Evolutionary conservation across 2,113 vertebrate species (phyloP), one percentile per base, ranked within the genome.

Genomic region (Spermophilus dauricus): DNA sequence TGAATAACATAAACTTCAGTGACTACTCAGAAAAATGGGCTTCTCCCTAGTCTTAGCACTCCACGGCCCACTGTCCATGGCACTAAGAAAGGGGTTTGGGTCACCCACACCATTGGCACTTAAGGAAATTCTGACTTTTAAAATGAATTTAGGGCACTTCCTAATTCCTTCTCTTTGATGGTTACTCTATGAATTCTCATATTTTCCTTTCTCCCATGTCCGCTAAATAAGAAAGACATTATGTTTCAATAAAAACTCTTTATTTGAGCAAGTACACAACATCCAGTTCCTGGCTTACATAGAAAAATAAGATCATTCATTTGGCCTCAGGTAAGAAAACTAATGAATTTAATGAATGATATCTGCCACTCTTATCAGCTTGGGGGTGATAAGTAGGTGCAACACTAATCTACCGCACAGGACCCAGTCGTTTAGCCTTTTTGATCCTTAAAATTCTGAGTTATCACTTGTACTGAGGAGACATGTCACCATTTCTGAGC

Each of bases 201-300:
- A 17, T 63, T 96, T 89, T 69, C 42, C 39, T 86, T 81, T 90
- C 45, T 89, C 85, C 87, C 4, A 22, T 37, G 63, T 67, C 72
- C 96, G 34, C 65, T 76, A 72, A 51, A 87, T 92, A 87, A 42
- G 80, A 69, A 80, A 96, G 67, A n/a, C 32, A 30, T 30, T 63
- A 12, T 39, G 14, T 87, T 86, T 61, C 89, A 83, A 94, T 73
- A 76, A 76, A 69, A 85, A 76, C 70, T 72, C 77, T 73, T 96
- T 67, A 89, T 91, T 69, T 77, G 78, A 72, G 76, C 91, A 69
- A 89, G 30, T 42, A 34, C 80, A n/a, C 53, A 69, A 45, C 11
- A 78, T 73, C 48, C 45, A 82, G 81, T 42, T 85, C 39, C 45
- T 84, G 82, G 30, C 2, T 69, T 86, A 48, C 58, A 65, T 3